Conservation (phyloP, 2,888 invertebrate species). For the Trachelus stipa region DNA sequence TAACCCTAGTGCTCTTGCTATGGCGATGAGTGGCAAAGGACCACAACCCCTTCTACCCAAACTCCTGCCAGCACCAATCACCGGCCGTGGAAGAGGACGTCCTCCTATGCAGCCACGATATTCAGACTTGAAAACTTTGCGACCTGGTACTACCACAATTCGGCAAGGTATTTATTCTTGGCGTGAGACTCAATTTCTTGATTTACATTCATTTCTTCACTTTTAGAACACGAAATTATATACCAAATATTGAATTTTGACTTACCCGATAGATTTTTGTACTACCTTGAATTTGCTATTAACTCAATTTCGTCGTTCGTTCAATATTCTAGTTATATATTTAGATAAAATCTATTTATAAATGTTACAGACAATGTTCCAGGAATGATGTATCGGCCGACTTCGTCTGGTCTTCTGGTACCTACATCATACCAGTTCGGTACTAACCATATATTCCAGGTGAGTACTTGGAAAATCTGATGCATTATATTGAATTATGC, state of each 20-base stretch:
- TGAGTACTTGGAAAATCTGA: constrained; percentile 59
- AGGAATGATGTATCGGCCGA: constrained; percentile 79
- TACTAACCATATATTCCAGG: constrained; percentile 75
- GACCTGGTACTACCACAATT: constrained; percentile 53
- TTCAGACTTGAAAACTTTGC: constrained; percentile 57
- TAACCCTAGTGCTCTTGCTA: constrained; percentile 56
- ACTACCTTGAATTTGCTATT: too few relatives aligned
- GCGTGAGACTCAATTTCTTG: background rate
- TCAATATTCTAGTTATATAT: too few relatives aligned
- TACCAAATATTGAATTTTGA: too few relatives aligned
- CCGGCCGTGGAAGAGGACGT: constrained; percentile 65
- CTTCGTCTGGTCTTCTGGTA: constrained; percentile 71
- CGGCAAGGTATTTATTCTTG: constrained; percentile 48
- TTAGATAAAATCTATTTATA: constrained; percentile 5
- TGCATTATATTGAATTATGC: background rate
- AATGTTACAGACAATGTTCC: constrained; percentile 55
- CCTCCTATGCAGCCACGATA: constrained; percentile 65
- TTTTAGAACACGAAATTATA: too few relatives aligned
- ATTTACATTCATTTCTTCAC: background rate
- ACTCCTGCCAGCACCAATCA: constrained; percentile 63
- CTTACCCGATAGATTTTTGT: too few relatives aligned
- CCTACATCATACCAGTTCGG: constrained; percentile 73
- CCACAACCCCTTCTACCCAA: constrained; percentile 67
- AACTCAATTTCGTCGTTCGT: too few relatives aligned
- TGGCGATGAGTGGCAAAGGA: constrained; percentile 61